phyloP scores from a whole-genome alignment of 2,888 invertebrate species.

The Parnassius glacialis region DNA sequence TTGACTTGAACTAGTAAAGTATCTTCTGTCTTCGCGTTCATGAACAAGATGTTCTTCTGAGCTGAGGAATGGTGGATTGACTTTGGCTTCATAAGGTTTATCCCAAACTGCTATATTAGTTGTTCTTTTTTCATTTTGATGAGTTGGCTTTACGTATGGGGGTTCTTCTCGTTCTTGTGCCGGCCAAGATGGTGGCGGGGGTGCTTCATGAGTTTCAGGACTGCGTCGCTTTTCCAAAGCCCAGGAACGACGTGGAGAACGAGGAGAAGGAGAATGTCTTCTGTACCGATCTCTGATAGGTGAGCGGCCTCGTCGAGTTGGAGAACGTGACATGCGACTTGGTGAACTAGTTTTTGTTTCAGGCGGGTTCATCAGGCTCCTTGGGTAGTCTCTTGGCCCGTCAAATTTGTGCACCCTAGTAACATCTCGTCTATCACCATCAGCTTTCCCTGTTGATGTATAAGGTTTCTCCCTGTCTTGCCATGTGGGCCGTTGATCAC shows the following conservation, averaged over 20 bases:
- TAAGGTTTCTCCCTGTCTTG: slow-evolving; percentile 45
- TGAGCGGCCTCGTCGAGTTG: slow-evolving; percentile 54
- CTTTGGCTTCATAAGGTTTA: slow-evolving; percentile 20
- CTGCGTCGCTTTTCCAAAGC: slow-evolving; percentile 65
- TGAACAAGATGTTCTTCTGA: slow-evolving; percentile 10
- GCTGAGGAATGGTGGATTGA: neutral
- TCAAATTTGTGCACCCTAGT: slow-evolving; percentile 37
- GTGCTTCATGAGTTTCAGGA: slow-evolving; percentile 52
- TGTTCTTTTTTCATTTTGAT: slow-evolving; percentile 37
- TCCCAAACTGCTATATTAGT: slow-evolving; percentile 37
- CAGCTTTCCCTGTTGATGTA: slow-evolving; percentile 38
- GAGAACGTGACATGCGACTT: slow-evolving; percentile 54
- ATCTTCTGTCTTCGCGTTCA: slow-evolving; percentile 13
- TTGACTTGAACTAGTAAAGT: slow-evolving; percentile 1
- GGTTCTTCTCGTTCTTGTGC: slow-evolving; percentile 51
- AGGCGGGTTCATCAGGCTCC: slow-evolving; percentile 30
- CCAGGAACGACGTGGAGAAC: slow-evolving; percentile 69
- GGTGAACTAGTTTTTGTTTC: slow-evolving; percentile 36
- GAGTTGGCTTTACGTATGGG: slow-evolving; percentile 27
- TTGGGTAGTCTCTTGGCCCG: slow-evolving; percentile 33
- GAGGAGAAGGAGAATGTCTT: slow-evolving; percentile 60
- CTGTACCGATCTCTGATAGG: slow-evolving; percentile 57
- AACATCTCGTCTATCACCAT: slow-evolving; percentile 48
- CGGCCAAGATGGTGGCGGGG: slow-evolving; percentile 67
- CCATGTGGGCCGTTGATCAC: slow-evolving; percentile 46